phyloP scores from a whole-genome alignment of 1,140 invertebrate species.

The Euura lappo region DNA sequence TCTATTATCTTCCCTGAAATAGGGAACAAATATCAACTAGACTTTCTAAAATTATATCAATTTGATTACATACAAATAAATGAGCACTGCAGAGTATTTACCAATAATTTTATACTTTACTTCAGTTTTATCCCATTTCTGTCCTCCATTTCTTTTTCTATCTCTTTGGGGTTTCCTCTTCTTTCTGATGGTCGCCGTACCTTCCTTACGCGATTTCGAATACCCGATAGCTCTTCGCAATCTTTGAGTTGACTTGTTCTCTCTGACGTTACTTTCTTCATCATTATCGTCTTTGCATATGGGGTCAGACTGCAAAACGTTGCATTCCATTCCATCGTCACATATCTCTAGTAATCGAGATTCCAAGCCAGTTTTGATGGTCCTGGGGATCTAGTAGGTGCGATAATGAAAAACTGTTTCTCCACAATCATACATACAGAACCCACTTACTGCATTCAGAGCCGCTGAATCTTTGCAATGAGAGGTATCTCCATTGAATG shows the following conservation, averaged over 20 bases:
- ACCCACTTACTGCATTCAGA: constrained; percentile 32
- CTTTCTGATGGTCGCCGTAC: background rate
- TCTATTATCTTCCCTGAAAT: constrained; percentile 42
- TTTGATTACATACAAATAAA: constrained; percentile 7
- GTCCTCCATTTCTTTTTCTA: background rate
- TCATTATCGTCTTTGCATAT: constrained; percentile 42
- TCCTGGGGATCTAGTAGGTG: constrained; percentile 32
- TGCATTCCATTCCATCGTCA: constrained; percentile 41
- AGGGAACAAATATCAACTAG: background rate
- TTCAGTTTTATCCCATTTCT: constrained; percentile 39
- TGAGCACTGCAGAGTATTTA: constrained; percentile 22
- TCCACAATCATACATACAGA: background rate
- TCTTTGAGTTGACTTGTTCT: background rate
- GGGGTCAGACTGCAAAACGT: constrained; percentile 37
- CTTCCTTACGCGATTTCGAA: background rate
- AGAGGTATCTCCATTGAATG: constrained; percentile 40
- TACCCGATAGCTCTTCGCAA: background rate
- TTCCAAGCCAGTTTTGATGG: constrained; percentile 40
- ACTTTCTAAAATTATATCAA: background rate
- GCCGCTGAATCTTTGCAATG: constrained; percentile 47
- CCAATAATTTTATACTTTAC: constrained; percentile 47
- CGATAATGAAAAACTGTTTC: too few relatives aligned
- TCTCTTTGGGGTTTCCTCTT: background rate
- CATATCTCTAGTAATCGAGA: constrained; percentile 37
- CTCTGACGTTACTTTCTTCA: constrained; percentile 12